phyloP scores from a whole-genome alignment of 1,140 invertebrate species.

The Ceratina japonica region DNA sequence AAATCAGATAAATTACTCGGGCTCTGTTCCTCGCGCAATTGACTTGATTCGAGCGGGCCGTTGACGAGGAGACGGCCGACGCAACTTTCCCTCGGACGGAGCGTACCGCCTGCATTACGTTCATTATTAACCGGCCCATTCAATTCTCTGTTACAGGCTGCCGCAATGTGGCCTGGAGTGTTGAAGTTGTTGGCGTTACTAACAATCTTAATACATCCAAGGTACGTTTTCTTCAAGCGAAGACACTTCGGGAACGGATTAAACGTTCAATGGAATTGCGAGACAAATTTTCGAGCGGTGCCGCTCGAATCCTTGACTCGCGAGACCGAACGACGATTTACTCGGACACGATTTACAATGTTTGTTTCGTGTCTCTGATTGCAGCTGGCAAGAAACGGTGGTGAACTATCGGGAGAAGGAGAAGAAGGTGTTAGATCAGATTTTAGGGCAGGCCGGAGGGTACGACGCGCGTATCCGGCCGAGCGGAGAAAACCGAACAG shows the following conservation, averaged over 20 bases:
- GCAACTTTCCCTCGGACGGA: not conserved
- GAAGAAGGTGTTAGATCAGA: conserved; percentile 95
- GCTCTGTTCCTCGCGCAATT: not conserved
- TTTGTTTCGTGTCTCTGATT: conserved; percentile 41
- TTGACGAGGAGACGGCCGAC: no score
- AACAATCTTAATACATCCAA: conserved; percentile 75
- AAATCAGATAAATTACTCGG: not conserved
- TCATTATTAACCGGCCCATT: not conserved
- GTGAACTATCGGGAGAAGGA: conserved; percentile 96
- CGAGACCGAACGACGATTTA: no score
- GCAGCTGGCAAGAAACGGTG: conserved; percentile 70
- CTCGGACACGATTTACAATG: no score
- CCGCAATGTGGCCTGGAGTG: conserved; percentile 79
- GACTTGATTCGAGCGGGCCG: no score
- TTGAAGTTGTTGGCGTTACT: conserved; percentile 77
- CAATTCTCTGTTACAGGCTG: conserved; percentile 71
- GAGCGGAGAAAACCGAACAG: conserved; percentile 94
- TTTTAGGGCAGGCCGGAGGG: conserved; percentile 89
- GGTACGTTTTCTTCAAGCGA: conserved; percentile 65
- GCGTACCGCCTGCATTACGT: no score
- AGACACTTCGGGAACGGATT: not conserved
- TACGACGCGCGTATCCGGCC: conserved; percentile 96
- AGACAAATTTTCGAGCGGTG: not conserved
- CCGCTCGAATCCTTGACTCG: no score
- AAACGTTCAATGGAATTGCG: not conserved